These are phyloP conservation scores for Hyaena hyaena DNA, from an alignment of 2,113 vertebrate species.

Conservation along the genomic window DNA sequence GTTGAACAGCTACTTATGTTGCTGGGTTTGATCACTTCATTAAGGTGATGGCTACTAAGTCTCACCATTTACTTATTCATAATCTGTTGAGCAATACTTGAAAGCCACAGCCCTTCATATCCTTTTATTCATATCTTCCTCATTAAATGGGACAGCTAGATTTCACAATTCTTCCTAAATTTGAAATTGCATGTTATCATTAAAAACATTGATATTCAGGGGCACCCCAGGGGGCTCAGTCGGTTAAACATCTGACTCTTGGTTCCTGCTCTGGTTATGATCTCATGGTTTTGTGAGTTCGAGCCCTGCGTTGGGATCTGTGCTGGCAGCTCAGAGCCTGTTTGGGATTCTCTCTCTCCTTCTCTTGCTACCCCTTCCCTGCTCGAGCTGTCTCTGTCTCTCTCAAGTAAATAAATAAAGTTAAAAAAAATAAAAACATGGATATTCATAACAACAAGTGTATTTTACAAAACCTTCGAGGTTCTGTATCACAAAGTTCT, in stretches of 20 bases:
- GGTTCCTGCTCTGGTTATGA: no score
- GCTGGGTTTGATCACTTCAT: not conserved
- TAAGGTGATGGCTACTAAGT: not conserved
- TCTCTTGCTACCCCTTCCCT: no score
- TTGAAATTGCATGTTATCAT: not conserved
- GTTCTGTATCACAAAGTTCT: not conserved
- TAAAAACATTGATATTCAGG: not conserved
- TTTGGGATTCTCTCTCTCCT: no score
- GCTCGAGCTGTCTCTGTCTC: no score
- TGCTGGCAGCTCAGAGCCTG: no score
- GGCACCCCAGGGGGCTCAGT: no score
- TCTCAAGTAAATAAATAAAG: no score
- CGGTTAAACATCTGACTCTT: no score
- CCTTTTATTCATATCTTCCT: not conserved
- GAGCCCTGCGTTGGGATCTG: no score
- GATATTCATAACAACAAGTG: not conserved
- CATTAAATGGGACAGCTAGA: not conserved
- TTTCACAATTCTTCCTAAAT: not conserved
- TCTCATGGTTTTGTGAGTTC: no score
- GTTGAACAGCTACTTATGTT: not conserved
- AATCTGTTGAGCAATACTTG: not conserved
- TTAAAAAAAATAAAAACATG: no score
- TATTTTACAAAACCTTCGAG: constrained; percentile 5
- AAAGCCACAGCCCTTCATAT: not conserved
- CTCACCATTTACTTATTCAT: not conserved